Evolutionary conservation across 2,797 vertebrate genomes (phyloP).

Genomic region (Anguilla marmorata): DNA sequence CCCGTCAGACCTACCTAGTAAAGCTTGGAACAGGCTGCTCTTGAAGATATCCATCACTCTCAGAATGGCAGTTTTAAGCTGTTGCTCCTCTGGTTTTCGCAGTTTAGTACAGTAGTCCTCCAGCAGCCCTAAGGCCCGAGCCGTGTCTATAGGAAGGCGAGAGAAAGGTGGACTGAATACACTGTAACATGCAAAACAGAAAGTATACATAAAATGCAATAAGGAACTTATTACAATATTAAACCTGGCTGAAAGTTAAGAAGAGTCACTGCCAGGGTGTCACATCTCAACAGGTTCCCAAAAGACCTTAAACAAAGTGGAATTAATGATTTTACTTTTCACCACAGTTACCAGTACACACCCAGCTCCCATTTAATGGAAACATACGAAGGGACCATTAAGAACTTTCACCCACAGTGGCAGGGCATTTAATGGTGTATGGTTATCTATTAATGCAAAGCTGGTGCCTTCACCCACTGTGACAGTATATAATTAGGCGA

Average conservation of each 20-base stretch:
- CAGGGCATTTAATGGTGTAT: neutral
- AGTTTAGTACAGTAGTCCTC: conserved; percentile 93
- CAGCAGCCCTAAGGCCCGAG: conserved; percentile 83
- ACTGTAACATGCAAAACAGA: neutral
- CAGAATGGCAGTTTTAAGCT: conserved; percentile 87
- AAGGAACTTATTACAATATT: neutral
- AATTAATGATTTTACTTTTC: neutral
- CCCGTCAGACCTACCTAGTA: conserved; percentile 83
- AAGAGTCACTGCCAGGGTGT: neutral
- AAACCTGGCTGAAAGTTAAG: neutral
- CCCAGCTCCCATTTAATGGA: neutral
- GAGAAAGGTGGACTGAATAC: conserved; percentile 14
- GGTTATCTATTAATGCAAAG: neutral
- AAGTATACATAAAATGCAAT: neutral
- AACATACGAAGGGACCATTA: neutral
- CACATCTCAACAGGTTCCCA: neutral
- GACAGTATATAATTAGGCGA: conserved; percentile 17
- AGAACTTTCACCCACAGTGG: neutral
- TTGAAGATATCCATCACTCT: conserved; percentile 92
- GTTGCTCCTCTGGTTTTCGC: conserved; percentile 85
- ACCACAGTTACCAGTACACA: neutral
- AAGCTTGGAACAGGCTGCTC: conserved; percentile 92
- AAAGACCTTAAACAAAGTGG: neutral
- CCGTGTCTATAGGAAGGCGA: conserved; percentile 76
- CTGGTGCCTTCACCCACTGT: conserved; percentile 8